Base-by-base conservation (phyloP, 2,888 invertebrate species). In the Pandemis heparana region DNA sequence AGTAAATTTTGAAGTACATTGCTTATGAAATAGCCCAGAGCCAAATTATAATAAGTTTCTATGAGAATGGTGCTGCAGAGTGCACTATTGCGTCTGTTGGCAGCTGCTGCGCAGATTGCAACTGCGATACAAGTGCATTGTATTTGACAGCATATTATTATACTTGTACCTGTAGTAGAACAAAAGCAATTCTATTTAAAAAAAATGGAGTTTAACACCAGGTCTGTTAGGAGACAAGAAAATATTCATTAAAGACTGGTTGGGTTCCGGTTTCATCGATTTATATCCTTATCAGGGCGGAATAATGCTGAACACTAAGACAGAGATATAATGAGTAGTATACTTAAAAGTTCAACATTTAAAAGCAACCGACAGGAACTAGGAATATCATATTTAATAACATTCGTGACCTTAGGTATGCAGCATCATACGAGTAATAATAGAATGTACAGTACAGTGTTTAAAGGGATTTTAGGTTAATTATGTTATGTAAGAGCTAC, bases 401-500 rank as follows among this genome's bases (percentile, higher is more conserved):
- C 60, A 66, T 64, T 43, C 12, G 18, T 63, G 64, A 67, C 70
- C 65, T 62, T 72, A 67, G 56, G 64, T 73, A 70, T 62, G 69
- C 61, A 69, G 66, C 75, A 70, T 72, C 65, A 51, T 64, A 62
- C 39, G 32, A 74, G 23, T 63, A 67, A 32, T 32, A 70, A 69
- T 68, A 71, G 66, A 73, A 76, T 48, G 64, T 18, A 74, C 67
- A 65, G 64, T 18, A 74, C 67, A 65, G 65, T 48, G 43, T 64
- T 73, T 60, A 51, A 63, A 72, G 74, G 71, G 74, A 79, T 82
- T 81, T 76, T 77, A 92, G 92, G 93, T 92, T 92, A 92, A 87
- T 93, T 92, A 94, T 93, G 89, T 93, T 93, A 94, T 93, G 89
- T 93, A 94, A 92, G 92, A 85, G 80, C 77, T 82, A 74, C 78